Evolutionary conservation across 2,113 vertebrate genomes (phyloP).

Genomic region (Psephotus haematonotus): DNA sequence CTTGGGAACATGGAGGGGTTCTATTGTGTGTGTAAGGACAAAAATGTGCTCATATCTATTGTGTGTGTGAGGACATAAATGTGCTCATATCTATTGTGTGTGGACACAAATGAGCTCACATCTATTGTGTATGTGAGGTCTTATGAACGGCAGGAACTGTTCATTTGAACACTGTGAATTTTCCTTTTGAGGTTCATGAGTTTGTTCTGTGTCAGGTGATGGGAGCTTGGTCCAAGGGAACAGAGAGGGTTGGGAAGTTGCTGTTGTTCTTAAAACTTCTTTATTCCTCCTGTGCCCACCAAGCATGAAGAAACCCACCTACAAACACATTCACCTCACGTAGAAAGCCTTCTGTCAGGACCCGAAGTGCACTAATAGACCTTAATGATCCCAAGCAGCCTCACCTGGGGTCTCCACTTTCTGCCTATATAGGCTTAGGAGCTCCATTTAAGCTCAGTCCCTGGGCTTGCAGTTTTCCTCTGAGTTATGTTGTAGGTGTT

Average conservation of each 20-base stretch:
- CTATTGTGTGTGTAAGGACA: background rate
- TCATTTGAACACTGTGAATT: background rate
- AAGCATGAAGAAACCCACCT: background rate
- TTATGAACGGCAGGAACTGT: background rate
- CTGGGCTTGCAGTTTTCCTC: rapidly evolving
- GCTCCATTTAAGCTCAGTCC: background rate
- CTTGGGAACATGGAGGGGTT: background rate
- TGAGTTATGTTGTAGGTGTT: rapidly evolving
- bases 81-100: background rate
- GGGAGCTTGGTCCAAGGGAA: background rate
- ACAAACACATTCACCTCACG: background rate
- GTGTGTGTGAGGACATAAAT: no score
- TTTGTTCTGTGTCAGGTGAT: no score
- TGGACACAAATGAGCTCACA: background rate
- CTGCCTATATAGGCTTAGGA: background rate
- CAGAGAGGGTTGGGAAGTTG: background rate
- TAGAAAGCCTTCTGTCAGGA: background rate
- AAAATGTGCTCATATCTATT: background rate
- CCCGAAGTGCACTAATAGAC: background rate
- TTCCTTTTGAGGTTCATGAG: background rate
- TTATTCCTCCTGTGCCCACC: background rate
- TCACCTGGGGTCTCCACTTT: background rate
- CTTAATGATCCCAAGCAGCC: background rate
- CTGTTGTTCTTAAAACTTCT: background rate
- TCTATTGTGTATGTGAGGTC: background rate